phyloP scores from a whole-genome alignment of 2,113 vertebrate species.

The Machaerirhynchus nigripectus region DNA sequence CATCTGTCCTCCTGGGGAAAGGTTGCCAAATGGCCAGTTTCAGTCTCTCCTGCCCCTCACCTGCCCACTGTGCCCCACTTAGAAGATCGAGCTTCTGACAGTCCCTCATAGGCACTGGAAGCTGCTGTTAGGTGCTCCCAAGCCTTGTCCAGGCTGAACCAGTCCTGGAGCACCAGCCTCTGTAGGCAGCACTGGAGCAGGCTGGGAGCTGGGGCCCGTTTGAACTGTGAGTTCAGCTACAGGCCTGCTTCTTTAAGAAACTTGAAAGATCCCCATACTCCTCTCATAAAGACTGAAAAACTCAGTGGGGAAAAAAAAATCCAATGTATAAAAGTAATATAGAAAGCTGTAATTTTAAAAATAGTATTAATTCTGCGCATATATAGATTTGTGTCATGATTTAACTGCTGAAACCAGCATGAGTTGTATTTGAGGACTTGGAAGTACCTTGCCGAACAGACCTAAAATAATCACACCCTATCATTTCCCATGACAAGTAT shows the following conservation, averaged over 20 bases:
- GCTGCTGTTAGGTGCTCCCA: too few relatives aligned
- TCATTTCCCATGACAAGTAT: neutral
- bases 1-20: neutral
- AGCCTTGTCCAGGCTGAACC: too few relatives aligned
- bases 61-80: accelerated
- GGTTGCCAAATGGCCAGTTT: neutral
- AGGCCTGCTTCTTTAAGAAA: neutral
- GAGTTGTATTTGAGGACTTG: neutral
- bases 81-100: neutral
- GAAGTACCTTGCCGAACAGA: neutral
- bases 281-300: neutral
- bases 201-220: neutral
- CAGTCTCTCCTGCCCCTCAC: neutral
- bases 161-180: neutral
- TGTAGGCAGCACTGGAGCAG: neutral
- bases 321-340: neutral
- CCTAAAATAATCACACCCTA: neutral
- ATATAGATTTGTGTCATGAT: neutral
- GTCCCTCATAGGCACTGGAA: accelerated
- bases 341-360: neutral
- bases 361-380: neutral
- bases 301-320: neutral
- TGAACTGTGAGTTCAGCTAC: neutral
- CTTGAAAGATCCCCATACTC: neutral
- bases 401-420: neutral